These are phyloP conservation scores for Lophochroa leadbeateri DNA, from an alignment of 2,113 vertebrate species.

Conservation along the genomic window DNA sequence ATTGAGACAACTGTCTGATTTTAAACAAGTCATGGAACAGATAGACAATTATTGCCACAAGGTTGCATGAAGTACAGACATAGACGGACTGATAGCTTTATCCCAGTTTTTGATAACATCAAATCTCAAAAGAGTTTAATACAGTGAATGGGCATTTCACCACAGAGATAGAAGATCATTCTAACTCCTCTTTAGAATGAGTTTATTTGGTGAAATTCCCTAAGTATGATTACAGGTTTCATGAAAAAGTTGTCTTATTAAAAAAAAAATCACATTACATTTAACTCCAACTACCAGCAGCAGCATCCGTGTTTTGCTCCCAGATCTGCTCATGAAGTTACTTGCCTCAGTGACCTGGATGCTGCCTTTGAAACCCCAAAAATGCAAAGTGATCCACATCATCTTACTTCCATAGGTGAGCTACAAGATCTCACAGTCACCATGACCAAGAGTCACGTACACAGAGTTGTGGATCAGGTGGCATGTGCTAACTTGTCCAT, in stretches of 20 bases:
- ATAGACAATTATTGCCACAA: background rate
- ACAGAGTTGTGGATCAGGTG: background rate
- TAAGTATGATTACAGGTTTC: background rate
- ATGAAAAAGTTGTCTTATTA: background rate
- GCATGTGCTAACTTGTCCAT: background rate
- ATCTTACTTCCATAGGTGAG: background rate
- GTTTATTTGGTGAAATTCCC: background rate
- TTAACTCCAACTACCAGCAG: background rate
- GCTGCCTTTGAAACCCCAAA: background rate
- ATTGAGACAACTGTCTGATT: background rate
- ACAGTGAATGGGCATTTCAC: background rate
- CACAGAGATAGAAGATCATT: background rate
- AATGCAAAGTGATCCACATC: background rate
- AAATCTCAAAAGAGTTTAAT: background rate
- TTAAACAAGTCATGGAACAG: background rate
- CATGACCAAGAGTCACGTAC: accelerated
- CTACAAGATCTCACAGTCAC: background rate
- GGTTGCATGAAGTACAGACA: background rate
- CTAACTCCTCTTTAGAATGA: background rate
- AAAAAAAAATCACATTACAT: background rate
- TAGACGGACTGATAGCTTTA: background rate
- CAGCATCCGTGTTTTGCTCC: background rate
- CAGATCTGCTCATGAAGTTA: background rate
- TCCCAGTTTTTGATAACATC: background rate
- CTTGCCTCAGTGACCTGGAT: background rate